A percentile compares a stretch with the other conserved stretches of the same genome.
These are phyloP conservation scores for Pollenia amentaria DNA, from an alignment of 2,888 invertebrate species.

Conservation along the genomic window DNA sequence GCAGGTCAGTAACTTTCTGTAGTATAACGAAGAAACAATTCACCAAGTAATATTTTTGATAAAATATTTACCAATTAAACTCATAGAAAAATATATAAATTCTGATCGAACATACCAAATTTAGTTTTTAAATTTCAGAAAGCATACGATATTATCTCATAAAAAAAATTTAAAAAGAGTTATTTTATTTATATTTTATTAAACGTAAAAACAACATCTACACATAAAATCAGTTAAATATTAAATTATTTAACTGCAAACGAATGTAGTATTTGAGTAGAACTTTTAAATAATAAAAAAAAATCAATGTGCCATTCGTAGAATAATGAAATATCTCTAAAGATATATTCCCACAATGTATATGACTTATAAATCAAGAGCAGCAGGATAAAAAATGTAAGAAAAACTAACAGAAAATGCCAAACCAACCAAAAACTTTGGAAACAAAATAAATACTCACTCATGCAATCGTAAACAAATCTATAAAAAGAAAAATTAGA, in stretches of 20 bases:
- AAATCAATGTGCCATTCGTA: constrained; percentile 57
- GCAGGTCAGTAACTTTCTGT: too few species aligned
- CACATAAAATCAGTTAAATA: constrained; percentile 15
- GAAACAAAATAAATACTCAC: constrained; percentile 70
- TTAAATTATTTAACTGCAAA: constrained; percentile 23
- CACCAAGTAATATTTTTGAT: too few species aligned
- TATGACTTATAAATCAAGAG: constrained; percentile 73
- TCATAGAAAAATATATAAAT: too few species aligned
- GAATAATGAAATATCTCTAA: constrained; percentile 69
- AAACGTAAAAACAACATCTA: neutral
- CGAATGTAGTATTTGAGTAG: neutral
- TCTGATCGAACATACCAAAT: too few species aligned
- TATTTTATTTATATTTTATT: constrained; percentile 1
- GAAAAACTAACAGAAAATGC: constrained; percentile 37
- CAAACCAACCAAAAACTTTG: constrained; percentile 48
- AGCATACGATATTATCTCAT: neutral
- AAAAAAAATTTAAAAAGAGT: constrained; percentile 7
- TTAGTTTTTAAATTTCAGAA: neutral
- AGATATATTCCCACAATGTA: constrained; percentile 71
- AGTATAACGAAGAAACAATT: too few species aligned
- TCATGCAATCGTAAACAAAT: constrained; percentile 74
- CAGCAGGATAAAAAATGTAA: constrained; percentile 42
- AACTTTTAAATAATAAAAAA: constrained; percentile 38
- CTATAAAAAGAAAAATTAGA: constrained; percentile 74
- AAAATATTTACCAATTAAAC: too few species aligned